Conservation (phyloP, 1,140 invertebrate species). For the Euglossa dilemma region DNA sequence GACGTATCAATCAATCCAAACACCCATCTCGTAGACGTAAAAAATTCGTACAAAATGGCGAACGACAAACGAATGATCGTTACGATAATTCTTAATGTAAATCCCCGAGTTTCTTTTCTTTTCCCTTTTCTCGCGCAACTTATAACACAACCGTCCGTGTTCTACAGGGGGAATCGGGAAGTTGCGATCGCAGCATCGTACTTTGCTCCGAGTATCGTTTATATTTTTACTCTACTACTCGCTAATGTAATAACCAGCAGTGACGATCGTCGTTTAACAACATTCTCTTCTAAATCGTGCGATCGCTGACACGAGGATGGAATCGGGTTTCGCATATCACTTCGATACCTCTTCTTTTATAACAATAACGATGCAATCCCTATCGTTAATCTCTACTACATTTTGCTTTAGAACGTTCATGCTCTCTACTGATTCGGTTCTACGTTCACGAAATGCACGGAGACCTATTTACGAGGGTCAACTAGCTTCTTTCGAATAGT, state of each 20-base stretch:
- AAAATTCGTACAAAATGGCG: slow-evolving; percentile 11
- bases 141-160: neutral
- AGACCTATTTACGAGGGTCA: slow-evolving; percentile 42
- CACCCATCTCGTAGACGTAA: neutral
- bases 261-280: slow-evolving; percentile 59
- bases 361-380: slow-evolving; percentile 28
- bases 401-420: slow-evolving; percentile 44
- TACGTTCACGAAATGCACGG: slow-evolving; percentile 57
- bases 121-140: neutral
- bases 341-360: neutral
- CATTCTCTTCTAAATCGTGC: slow-evolving; percentile 39
- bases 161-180: neutral
- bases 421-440: slow-evolving; percentile 51
- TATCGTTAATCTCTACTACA: slow-evolving; percentile 48
- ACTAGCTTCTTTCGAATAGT: neutral
- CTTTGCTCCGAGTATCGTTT: slow-evolving; percentile 19
- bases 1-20: neutral
- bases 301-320: slow-evolving; percentile 54
- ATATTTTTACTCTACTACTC: slow-evolving; percentile 57
- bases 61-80: neutral
- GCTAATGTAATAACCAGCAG: slow-evolving; percentile 57
- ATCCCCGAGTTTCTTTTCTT: neutral
- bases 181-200: slow-evolving; percentile 26
- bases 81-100: neutral
- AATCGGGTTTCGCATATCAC: slow-evolving; percentile 49